Conservation (phyloP, 2,888 invertebrate genomes). For the Drosophila atroscutellata region DNA sequence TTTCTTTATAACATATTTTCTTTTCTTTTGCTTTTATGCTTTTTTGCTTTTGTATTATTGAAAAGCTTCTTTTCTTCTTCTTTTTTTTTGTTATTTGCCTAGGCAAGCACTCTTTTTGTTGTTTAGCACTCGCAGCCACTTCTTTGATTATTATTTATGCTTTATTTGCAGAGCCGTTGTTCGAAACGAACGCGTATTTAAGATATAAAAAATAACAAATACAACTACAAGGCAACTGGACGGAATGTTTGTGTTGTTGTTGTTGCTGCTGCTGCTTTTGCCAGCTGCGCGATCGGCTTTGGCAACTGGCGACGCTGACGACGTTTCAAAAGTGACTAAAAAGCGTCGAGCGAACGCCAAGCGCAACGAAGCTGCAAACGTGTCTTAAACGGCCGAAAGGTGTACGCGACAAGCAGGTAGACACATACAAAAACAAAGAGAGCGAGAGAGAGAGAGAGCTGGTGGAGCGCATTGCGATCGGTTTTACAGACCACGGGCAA, state of each 20-base stretch:
- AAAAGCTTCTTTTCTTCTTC: slow-evolving; percentile 36
- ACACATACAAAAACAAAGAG: slow-evolving; percentile 5
- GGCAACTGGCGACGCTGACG: slow-evolving; percentile 61
- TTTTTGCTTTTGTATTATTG: slow-evolving; percentile 48
- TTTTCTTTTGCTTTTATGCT: slow-evolving; percentile 19
- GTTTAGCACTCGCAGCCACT: slow-evolving; percentile 63
- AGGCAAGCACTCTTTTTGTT: slow-evolving; percentile 53
- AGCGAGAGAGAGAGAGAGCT: slow-evolving; percentile 12
- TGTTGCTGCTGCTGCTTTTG: slow-evolving; percentile 25
- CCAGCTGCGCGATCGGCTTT: slow-evolving; percentile 55
- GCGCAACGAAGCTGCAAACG: slow-evolving; percentile 73
- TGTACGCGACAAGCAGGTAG: slow-evolving; percentile 33
- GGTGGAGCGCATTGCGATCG: slow-evolving; percentile 26
- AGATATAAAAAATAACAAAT: slow-evolving; percentile 33
- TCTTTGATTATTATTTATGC: slow-evolving; percentile 38
- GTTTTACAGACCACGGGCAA: slow-evolving; percentile 25
- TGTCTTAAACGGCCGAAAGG: slow-evolving; percentile 66
- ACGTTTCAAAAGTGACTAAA: slow-evolving; percentile 73
- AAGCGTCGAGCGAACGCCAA: slow-evolving; percentile 48
- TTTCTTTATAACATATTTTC: slow-evolving; percentile 54
- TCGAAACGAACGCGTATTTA: slow-evolving; percentile 64
- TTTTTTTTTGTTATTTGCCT: slow-evolving; percentile 29
- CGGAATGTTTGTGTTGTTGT: slow-evolving; percentile 37
- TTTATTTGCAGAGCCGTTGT: slow-evolving; percentile 45
- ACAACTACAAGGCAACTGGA: slow-evolving; percentile 43